phyloP scores from a whole-genome alignment of 1,140 invertebrate genomes.

The Calephelis nemesis region DNA sequence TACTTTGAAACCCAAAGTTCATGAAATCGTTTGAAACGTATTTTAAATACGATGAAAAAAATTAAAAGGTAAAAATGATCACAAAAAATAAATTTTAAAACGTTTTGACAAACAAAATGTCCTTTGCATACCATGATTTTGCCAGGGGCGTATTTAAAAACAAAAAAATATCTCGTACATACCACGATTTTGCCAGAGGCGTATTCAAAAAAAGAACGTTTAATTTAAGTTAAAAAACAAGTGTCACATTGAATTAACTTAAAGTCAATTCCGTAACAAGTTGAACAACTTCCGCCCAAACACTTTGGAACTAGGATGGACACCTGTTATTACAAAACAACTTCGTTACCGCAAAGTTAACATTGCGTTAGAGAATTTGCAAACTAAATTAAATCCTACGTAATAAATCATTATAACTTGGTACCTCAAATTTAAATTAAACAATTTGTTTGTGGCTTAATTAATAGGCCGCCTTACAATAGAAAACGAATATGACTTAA shows the following conservation, averaged over 20 bases:
- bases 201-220: no score
- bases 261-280: slow-evolving; percentile 12
- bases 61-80: no score
- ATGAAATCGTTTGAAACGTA: no score
- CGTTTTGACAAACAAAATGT: no score
- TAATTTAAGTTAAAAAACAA: background rate
- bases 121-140: no score
- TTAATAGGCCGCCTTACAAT: slow-evolving; percentile 5
- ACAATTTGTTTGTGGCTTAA: slow-evolving; percentile 6
- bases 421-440: slow-evolving; percentile 14
- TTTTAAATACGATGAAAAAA: no score
- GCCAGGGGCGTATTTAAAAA: no score
- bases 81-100: no score
- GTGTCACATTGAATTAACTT: slow-evolving; percentile 8
- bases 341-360: slow-evolving; percentile 9
- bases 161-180: no score
- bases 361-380: slow-evolving; percentile 3
- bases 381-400: slow-evolving; percentile 1
- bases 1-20: no score
- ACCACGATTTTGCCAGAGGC: no score
- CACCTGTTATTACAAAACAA: slow-evolving; percentile 23
- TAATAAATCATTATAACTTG: slow-evolving; percentile 20
- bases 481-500: background rate
- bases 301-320: slow-evolving; percentile 22
- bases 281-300: slow-evolving; percentile 13